Evolutionary conservation across 2,113 vertebrate species (phyloP), one percentile per base, ranked within the genome.

Genomic region (Hyla sarda): DNA sequence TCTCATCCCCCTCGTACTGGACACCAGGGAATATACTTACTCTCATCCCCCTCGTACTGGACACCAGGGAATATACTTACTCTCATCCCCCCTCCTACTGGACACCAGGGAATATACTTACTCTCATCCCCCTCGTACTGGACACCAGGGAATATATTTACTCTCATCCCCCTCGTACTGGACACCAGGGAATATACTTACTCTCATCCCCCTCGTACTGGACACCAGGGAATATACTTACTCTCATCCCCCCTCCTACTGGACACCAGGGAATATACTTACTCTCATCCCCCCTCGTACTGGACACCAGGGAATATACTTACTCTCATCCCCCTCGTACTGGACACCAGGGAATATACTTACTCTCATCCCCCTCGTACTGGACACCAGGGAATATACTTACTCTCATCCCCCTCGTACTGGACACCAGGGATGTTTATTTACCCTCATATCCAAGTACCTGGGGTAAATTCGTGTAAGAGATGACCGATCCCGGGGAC

Each of bases 391-490:
- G 41, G 41, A 50, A 58, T 21, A n/a, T 0, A 58, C 6, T 19
- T 10, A 54, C 17, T 0, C 3, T 2, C 3, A 54, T 10, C 10
- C 3, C 17, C 17, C 52, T 54, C 8, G 1, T 6, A 3, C 56
- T 16, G 25, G 3, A 14, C n/a, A 60, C 21, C n/a, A 60, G 56
- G 56, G 8, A 19, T 5, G 10, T 45, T 45, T 45, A 45, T 45
- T 45, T 45, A 45, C 10, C n/a, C 41, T 45, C 41, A 4, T 45
- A 45, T 45, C 10, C 41, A 5, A 5, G 54, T 23, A 19, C 17
- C 76, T 48, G 52, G 50, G 76, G 54, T 32, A 79, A 21, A 54
- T 34, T 79, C 73, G 23, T 79, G 52, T 79, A 34, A 16, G 52
- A 34, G 50, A 32, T 56, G 76, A 56, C 50, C 34, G 76, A 37